phyloP scores from a whole-genome alignment of 2,797 vertebrate species.

The Delichon dasypus region DNA sequence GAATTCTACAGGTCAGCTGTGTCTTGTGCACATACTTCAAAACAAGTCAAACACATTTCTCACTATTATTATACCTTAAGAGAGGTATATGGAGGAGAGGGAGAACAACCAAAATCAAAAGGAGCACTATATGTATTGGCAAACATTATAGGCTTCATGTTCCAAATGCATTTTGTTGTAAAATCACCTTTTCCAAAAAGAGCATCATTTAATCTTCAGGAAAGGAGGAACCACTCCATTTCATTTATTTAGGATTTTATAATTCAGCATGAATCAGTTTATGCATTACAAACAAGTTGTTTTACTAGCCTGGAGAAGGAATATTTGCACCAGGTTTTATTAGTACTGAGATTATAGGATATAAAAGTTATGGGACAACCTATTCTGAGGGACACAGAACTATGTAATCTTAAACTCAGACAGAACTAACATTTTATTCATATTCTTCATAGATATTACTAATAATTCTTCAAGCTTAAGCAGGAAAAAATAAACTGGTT shows the following conservation, averaged over 20 bases:
- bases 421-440: background rate
- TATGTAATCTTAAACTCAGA: background rate
- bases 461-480: background rate
- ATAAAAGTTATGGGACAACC: background rate
- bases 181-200: conserved; percentile 39
- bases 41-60: conserved; percentile 19
- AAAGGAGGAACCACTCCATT: conserved; percentile 31
- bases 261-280: background rate
- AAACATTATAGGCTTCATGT: conserved; percentile 28
- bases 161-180: background rate
- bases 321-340: background rate
- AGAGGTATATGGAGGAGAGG: background rate
- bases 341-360: background rate
- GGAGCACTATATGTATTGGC: background rate
- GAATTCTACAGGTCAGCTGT: background rate
- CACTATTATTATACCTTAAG: background rate
- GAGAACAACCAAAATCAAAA: background rate
- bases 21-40: background rate
- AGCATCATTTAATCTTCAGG: conserved; percentile 42
- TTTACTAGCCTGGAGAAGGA: background rate
- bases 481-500: background rate
- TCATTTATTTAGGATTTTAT: background rate
- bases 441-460: background rate
- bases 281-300: background rate
- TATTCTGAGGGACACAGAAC: background rate